Evolutionary conservation across 2,113 vertebrate species (phyloP), one percentile per base, ranked within the genome.

Genomic region (Xiphophorus couchianus): DNA sequence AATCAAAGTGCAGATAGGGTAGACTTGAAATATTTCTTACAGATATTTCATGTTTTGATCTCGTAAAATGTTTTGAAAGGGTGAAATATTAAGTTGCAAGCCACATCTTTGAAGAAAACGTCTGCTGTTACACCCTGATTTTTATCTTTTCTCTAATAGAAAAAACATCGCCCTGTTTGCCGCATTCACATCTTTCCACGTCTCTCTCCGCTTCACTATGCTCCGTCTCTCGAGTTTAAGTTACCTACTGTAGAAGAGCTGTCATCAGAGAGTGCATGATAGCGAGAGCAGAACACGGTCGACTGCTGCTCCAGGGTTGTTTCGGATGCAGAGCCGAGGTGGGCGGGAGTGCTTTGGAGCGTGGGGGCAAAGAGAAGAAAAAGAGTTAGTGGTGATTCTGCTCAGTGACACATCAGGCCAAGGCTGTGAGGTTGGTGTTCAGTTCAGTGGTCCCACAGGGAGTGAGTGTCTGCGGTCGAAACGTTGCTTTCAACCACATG

Each of bases 361-460:
- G 17, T 58, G 19, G 74, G 64, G 73, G 72, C 22, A 77, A 66
- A 82, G 64, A 74, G 68, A 77, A 33, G 29, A 62, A 31, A 48
- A 48, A 19, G 75, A 65, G 85, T 83, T 71, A 78, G 81, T 76
- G 77, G 83, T 85, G 69, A 78, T 86, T 88, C 71, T 75, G 76
- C 85, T 86, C 76, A 85, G 87, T 87, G 81, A 85, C 85, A 86
- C 88, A 82, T 86, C 74, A 84, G 86, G 81, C 71, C 69, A 85
- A 60, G 88, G 75, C 84, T 90, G 87, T 69, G 82, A 92, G 88
- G 88, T 90, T 86, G 88, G 73, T 39, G 71, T 81, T 85, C 80
- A 86, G 91, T 92, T 91, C 89, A 91, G 72, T 61, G 12, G 81
- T 89, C 89, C 91, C 89, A 75, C 68, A 72, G 88, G 89, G 87